These are phyloP conservation scores for Mormyrus iriodes DNA, from an alignment of 2,113 vertebrate genomes.

Conservation along the genomic window DNA sequence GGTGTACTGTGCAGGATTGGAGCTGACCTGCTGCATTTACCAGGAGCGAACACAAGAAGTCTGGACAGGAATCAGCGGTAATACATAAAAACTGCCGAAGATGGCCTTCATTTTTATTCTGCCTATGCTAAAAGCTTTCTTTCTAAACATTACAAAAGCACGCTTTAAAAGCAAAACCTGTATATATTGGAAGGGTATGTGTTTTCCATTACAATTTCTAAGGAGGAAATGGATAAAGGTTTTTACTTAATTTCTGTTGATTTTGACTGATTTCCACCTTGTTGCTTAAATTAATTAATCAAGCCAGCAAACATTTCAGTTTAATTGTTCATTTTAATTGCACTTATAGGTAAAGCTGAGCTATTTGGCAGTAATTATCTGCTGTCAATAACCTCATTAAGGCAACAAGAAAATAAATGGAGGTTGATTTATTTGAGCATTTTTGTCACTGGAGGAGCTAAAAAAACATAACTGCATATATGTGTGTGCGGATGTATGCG, in stretches of 20 bases:
- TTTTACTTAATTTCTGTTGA: not conserved
- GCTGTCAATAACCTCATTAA: conserved; percentile 22
- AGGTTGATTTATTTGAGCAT: not conserved
- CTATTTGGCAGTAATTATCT: conserved; percentile 11
- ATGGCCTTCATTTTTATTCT: not conserved
- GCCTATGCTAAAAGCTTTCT: not conserved
- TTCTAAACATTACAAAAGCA: not conserved
- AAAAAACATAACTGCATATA: not conserved
- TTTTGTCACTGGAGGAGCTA: not conserved
- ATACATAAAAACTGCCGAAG: not conserved
- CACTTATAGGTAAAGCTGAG: not conserved
- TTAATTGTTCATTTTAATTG: conserved; percentile 16
- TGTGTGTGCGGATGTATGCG: not conserved
- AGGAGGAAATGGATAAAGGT: not conserved
- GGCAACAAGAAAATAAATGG: conserved; percentile 6
- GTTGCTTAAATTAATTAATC: conserved; percentile 4
- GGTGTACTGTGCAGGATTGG: not conserved
- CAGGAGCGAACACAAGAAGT: not conserved
- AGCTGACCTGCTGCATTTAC: not conserved
- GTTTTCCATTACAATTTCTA: not conserved
- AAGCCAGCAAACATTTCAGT: conserved; percentile 13
- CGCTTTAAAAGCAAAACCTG: not conserved
- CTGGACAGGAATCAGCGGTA: not conserved
- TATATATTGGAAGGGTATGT: not conserved
- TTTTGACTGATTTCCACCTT: conserved; percentile 4